phyloP scores from a whole-genome alignment of 2,888 invertebrate species.

The Eupelmus urozonus region DNA sequence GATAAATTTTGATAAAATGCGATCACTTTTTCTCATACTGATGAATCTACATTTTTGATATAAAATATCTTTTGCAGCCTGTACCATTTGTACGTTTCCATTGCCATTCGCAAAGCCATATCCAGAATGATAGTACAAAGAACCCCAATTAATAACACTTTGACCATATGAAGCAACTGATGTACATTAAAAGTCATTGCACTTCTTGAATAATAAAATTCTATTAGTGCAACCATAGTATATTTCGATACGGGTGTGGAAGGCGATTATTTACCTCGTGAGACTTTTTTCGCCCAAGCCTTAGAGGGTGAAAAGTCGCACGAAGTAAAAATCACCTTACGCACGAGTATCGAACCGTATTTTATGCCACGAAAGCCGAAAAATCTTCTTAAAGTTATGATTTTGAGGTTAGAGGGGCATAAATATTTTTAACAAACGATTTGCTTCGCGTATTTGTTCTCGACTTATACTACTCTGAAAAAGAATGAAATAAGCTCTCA shows the following conservation, averaged over 20 bases:
- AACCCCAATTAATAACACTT: conserved; percentile 62
- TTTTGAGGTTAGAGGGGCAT: too few species aligned
- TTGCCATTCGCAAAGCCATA: conserved; percentile 60
- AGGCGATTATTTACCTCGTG: too few species aligned
- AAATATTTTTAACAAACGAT: conserved; percentile 26
- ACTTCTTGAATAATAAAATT: conserved; percentile 56
- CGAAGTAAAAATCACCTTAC: too few species aligned
- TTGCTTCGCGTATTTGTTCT: conserved; percentile 55
- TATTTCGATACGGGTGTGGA: too few species aligned
- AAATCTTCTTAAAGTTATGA: too few species aligned
- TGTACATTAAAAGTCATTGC: conserved; percentile 60
- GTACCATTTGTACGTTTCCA: conserved; percentile 43
- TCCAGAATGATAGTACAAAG: conserved; percentile 59
- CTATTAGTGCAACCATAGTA: conserved; percentile 18
- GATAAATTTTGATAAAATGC: background rate
- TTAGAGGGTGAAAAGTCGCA: too few species aligned
- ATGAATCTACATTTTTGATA: conserved; percentile 45
- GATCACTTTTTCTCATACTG: background rate
- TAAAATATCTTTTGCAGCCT: conserved; percentile 50
- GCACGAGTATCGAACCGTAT: too few species aligned
- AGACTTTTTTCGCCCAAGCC: too few species aligned
- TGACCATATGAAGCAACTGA: conserved; percentile 59
- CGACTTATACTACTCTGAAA: too few species aligned
- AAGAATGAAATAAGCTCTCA: too few species aligned
- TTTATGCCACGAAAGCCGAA: too few species aligned